These are phyloP conservation scores for Balearica regulorum DNA, from an alignment of 2,797 vertebrate genomes.

Conservation along the genomic window DNA sequence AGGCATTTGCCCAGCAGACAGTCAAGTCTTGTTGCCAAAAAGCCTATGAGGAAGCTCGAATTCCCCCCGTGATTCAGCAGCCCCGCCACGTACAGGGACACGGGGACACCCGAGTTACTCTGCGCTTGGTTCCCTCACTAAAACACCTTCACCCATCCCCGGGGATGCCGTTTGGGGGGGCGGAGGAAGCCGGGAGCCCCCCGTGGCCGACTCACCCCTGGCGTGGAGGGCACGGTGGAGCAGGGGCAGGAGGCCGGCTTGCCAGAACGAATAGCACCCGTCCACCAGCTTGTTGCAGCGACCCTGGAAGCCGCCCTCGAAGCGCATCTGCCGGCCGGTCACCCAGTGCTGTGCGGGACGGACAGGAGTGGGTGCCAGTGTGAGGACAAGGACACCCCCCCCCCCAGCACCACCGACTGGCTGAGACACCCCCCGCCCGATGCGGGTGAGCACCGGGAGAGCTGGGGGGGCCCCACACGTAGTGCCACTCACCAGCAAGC, in stretches of 20 bases:
- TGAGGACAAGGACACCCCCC: background rate
- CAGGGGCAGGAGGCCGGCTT: constrained; percentile 91
- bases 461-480: accelerated
- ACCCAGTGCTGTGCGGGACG: constrained; percentile 84
- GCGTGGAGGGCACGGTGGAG: constrained; percentile 88
- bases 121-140: accelerated
- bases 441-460: accelerated
- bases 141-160: accelerated
- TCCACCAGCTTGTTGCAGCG: constrained; percentile 98
- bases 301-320: constrained; percentile 96
- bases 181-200: background rate
- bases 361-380: background rate
- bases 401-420: accelerated
- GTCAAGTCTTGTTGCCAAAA: background rate
- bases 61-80: background rate
- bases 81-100: accelerated
- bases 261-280: constrained; percentile 98
- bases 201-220: constrained; percentile 75
- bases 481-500: constrained; percentile 83
- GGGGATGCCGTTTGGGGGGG: background rate
- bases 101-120: background rate
- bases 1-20: too few relatives aligned
- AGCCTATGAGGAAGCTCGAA: accelerated
- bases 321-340: constrained; percentile 91
- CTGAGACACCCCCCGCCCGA: background rate